Conservation (phyloP, 2,113 vertebrate genomes). For the Macrotus californicus region DNA sequence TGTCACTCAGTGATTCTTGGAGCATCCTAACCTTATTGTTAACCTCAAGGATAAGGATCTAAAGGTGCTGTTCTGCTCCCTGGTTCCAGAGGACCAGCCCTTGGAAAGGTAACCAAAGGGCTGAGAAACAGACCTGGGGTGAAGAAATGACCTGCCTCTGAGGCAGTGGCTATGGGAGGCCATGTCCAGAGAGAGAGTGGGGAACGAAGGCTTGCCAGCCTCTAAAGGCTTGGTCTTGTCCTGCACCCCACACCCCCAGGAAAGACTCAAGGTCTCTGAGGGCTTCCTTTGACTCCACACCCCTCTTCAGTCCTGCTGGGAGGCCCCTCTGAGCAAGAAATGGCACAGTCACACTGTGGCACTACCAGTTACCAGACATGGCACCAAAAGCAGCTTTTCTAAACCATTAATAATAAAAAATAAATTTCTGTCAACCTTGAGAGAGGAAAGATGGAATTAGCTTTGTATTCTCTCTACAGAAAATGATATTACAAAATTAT, state of each 20-base stretch:
- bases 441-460: not conserved
- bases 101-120: not conserved
- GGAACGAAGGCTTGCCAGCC: rapidly evolving
- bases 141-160: not conserved
- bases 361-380: not conserved
- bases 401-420: not conserved
- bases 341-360: rapidly evolving
- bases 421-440: not conserved
- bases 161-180: not conserved
- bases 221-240: too few species aligned
- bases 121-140: not conserved
- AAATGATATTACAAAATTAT: not conserved
- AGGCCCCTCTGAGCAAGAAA: not conserved
- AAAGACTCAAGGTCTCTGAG: not conserved
- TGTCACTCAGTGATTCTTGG: too few species aligned
- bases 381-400: not conserved
- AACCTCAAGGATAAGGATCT: not conserved
- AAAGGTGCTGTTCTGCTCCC: not conserved
- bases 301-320: rapidly evolving
- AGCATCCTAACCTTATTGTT: too few species aligned
- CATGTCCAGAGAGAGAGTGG: not conserved
- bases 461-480: constrained; percentile 11
- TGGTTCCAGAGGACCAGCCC: not conserved
- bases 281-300: not conserved
- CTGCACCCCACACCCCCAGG: rapidly evolving